Evolutionary conservation across 2,113 vertebrate genomes (phyloP).

Genomic region (Notarius quadriscutis): DNA sequence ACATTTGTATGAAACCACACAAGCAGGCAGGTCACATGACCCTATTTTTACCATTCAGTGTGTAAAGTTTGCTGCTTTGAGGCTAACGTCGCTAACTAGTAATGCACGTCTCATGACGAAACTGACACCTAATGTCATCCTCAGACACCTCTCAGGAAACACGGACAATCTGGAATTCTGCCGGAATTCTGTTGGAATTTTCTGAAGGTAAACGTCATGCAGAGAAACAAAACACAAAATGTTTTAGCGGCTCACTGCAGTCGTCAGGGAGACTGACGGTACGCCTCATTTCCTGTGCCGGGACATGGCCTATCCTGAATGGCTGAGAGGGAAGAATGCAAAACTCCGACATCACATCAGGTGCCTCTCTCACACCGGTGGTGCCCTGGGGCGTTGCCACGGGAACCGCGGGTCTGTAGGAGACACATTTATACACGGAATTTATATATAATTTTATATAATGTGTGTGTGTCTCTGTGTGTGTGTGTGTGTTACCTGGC

Average conservation of each 20-base stretch:
- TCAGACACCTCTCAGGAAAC: not conserved
- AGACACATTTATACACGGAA: not conserved
- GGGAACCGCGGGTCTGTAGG: not conserved
- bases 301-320: not conserved
- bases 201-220: not conserved
- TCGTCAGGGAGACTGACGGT: constrained; percentile 56
- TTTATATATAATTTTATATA: not conserved
- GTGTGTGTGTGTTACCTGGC: constrained; percentile 1
- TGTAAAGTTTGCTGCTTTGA: not conserved
- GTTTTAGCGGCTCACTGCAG: constrained; percentile 45
- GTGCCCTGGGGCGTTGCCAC: constrained; percentile 1
- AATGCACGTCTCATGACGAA: too few species aligned
- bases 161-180: not conserved
- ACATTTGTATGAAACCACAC: not conserved
- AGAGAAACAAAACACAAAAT: not conserved
- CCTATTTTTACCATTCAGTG: not conserved
- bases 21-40: not conserved
- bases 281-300: constrained; percentile 37
- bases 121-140: too few species aligned
- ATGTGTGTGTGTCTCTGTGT: not conserved
- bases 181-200: not conserved
- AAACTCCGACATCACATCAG: constrained; percentile 44
- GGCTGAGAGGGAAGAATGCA: constrained; percentile 28
- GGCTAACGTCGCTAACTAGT: not conserved
- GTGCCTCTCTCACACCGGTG: constrained; percentile 23